A percentile compares a stretch with the other conserved stretches of the same genome.
Evolutionary conservation across 1,140 invertebrate species (phyloP).

Genomic region (Apolygus lucorum): DNA sequence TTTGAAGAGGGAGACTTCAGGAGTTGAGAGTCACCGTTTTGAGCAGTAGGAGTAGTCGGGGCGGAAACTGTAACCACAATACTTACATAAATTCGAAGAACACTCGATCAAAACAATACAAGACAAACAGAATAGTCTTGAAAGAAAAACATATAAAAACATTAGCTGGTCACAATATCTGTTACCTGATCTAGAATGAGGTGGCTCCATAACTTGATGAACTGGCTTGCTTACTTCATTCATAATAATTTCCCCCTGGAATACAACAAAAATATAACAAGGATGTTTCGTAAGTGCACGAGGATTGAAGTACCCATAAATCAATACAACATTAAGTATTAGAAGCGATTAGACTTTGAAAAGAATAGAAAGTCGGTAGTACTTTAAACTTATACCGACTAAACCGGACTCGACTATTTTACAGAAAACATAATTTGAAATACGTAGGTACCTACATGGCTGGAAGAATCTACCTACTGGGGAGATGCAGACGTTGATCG

Average conservation of each 20-base stretch:
- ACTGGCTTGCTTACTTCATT: slow-evolving; percentile 27
- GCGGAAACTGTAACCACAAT: slow-evolving; percentile 42
- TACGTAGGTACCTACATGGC: too few relatives aligned
- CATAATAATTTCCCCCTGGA: slow-evolving; percentile 3
- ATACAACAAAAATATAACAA: neutral
- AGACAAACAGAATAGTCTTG: neutral
- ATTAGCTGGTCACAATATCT: neutral
- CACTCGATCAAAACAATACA: too few relatives aligned
- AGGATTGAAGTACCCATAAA: too few relatives aligned
- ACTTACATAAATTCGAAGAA: neutral
- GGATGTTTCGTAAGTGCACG: too few relatives aligned
- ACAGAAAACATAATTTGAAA: too few relatives aligned
- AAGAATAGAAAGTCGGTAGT: too few relatives aligned
- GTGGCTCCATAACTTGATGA: slow-evolving; percentile 21
- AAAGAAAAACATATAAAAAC: neutral
- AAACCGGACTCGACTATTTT: too few relatives aligned
- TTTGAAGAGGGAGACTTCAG: slow-evolving; percentile 56
- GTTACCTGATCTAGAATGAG: slow-evolving; percentile 25
- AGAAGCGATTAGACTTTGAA: too few relatives aligned
- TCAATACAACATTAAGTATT: too few relatives aligned
- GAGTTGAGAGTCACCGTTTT: slow-evolving; percentile 53
- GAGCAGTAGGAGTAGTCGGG: slow-evolving; percentile 42
- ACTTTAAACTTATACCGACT: too few relatives aligned
- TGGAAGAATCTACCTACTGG: too few relatives aligned
- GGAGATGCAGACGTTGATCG: too few relatives aligned